Base-by-base conservation (phyloP, 2,113 vertebrate genomes). In the Thryonomys swinderianus region DNA sequence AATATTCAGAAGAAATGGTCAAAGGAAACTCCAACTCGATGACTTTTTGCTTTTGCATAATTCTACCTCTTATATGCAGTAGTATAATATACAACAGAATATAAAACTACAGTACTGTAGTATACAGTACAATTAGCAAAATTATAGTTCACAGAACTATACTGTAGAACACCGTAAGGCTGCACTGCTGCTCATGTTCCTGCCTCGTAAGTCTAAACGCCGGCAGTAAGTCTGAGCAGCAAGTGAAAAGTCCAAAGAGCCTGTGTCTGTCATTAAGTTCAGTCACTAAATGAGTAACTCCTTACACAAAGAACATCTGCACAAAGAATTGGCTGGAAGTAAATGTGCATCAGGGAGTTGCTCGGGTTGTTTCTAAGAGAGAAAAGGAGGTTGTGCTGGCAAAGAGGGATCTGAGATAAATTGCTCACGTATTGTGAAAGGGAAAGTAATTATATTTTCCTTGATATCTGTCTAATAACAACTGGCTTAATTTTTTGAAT, bases 401-500 rank as follows among this genome's bases (percentile, higher is more conserved):
- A 86, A 80, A 37, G 57, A 86, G 5, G 73, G 91, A 61, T 80
- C 59, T 30, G 40, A 91, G 13, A 61, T 2, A 79, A 34, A 14
- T 30, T 95, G 30, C 64, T 76, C 66, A 84, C 79, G 42, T 76
- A 84, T 48, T 81, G 51, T 40, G 45, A 83, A 73, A 93, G 13
- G n/a, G 14, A 67, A 91, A 62, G n/a, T 55, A 92, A 82, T 53
- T 48, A 90, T 0, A 30, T 55, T 64, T 74, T 64, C 57, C 53
- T 93, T 92, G 55, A 37, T 71, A 21, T n/a, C 66, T 80, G 51
- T 32, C 66, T 80, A 57, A 42, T 71, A 87, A 93, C 23, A 95
- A 76, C 78, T 76, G 80, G 18, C 51, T 88, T 78, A 71, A 89
- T 92, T 95, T 95, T 37, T 69, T 84, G 32, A 94, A 91, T 93